A percentile compares a stretch with the other conserved stretches of the same genome.
phyloP scores from a whole-genome alignment of 2,888 invertebrate genomes.

The Augochlorella aurata region DNA sequence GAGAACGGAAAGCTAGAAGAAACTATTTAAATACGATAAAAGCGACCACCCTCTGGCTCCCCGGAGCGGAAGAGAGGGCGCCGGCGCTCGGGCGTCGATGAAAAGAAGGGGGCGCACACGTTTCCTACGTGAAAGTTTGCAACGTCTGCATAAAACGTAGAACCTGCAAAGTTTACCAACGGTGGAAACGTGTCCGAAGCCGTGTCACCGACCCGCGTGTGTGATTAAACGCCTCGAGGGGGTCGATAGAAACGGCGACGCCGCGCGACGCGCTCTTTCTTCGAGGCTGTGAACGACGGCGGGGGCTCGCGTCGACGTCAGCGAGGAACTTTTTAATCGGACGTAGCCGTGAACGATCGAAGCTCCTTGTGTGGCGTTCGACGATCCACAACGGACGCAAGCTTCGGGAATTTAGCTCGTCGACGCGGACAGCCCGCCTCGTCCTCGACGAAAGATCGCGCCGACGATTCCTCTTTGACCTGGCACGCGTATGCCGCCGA shows the following conservation, averaged over 20 bases:
- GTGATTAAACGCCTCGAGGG: conserved; percentile 13
- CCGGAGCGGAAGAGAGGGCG: background rate
- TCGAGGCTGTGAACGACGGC: conserved; percentile 21
- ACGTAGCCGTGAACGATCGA: conserved; percentile 39
- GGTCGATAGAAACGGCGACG: conserved; percentile 9
- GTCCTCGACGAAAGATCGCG: conserved; percentile 46
- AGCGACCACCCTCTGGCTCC: conserved; percentile 18
- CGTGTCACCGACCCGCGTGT: conserved; percentile 26
- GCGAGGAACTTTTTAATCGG: conserved; percentile 48
- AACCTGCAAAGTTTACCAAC: conserved; percentile 66
- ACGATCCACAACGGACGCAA: background rate
- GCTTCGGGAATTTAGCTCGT: conserved; percentile 21
- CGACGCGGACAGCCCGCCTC: conserved; percentile 38
- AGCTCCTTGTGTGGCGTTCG: conserved; percentile 11
- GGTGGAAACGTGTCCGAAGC: conserved; percentile 43
- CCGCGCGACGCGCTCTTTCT: conserved; percentile 28
- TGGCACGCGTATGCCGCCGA: conserved; percentile 20
- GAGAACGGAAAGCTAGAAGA: conserved; percentile 25
- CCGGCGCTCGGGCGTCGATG: conserved; percentile 13
- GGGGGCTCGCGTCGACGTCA: conserved; percentile 10
- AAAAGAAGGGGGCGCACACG: conserved; percentile 10
- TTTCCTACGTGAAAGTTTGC: conserved; percentile 69
- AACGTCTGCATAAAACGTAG: conserved; percentile 75
- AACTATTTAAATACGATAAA: conserved; percentile 36
- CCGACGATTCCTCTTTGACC: background rate